These are phyloP conservation scores for Xestia ashworthii DNA, from an alignment of 2,888 invertebrate genomes.

Conservation along the genomic window DNA sequence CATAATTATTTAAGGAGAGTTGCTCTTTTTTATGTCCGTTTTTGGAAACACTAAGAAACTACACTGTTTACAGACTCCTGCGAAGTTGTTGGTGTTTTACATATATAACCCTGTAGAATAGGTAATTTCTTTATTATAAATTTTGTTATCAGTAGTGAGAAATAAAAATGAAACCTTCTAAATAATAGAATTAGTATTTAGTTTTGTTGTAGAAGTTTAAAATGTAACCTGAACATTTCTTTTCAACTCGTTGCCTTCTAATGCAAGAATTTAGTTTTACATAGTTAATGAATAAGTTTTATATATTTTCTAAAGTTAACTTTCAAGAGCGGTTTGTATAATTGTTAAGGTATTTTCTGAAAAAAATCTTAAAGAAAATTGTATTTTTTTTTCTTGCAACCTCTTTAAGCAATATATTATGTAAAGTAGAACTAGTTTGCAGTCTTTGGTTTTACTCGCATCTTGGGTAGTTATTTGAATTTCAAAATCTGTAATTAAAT, in stretches of 20 bases:
- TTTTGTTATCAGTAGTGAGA: not conserved
- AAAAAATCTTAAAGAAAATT: not conserved
- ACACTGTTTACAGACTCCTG: no score
- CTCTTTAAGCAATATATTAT: not conserved
- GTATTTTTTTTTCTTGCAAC: not conserved
- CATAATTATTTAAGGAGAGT: no score
- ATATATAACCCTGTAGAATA: no score
- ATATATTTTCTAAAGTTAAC: not conserved
- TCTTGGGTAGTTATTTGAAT: not conserved
- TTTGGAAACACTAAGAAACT: no score
- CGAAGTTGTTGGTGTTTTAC: no score
- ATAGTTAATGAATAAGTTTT: not conserved
- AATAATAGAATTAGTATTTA: not conserved
- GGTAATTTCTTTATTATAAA: no score
- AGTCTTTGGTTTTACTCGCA: not conserved
- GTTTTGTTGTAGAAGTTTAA: not conserved
- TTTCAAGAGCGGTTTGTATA: not conserved
- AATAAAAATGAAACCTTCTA: not conserved
- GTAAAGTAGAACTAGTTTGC: not conserved
- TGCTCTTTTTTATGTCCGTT: no score
- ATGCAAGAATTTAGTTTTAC: not conserved
- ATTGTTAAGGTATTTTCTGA: not conserved
- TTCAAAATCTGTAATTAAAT: no score
- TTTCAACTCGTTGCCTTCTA: not conserved
- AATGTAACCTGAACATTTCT: not conserved